Base-by-base conservation (phyloP, 2,113 vertebrate genomes). In the Speoplatyrhinus poulsoni region DNA sequence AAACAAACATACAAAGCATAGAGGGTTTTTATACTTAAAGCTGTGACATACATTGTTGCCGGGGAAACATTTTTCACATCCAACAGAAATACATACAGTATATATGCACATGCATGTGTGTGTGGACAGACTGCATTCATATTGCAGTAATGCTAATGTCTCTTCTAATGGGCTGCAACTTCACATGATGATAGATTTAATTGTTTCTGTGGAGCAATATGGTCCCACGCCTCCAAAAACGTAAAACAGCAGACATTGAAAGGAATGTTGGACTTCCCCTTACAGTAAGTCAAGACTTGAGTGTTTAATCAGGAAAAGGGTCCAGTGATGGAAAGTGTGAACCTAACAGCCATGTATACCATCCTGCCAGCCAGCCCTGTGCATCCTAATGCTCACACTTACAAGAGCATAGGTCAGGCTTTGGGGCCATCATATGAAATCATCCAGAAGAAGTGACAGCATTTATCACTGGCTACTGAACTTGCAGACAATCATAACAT, bases 401-500 rank as follows among this genome's bases (percentile, higher is more conserved):
- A 72, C 79, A 62, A 81, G 76, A 90, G 88, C 91, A 94, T 94
- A 95, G 95, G 93, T 93, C 70, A 84, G 83, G 89, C 90, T 91
- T 91, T 87, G 86, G 92, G 91, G 92, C 89, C 95, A 95, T 92
- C 92, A 92, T 92, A 94, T 96, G 95, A 98, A 95, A 96, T 96
- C 95, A 98, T 94, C 90, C 33, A 0, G 79, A 77, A 78, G 72
- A 85, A 95, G 94, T 92, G 93, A 87, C 90, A 93, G 94, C 92
- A 95, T 97, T 97, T 96, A 96, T 98, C 95, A 93, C 90, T 90
- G 83, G 89, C 90, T 92, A 94, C 92, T 89, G 93, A 95, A 94
- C 95, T 95, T 92, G 88, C 91, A 95, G 94, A 96, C 95, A 96
- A 96, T 97, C 96, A 98, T 95, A 98, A 98, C 96, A 98, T 98